Evolutionary conservation across 2,113 vertebrate species (phyloP), one percentile per base, ranked within the genome.

Genomic region (Speoplatyrhinus poulsoni): DNA sequence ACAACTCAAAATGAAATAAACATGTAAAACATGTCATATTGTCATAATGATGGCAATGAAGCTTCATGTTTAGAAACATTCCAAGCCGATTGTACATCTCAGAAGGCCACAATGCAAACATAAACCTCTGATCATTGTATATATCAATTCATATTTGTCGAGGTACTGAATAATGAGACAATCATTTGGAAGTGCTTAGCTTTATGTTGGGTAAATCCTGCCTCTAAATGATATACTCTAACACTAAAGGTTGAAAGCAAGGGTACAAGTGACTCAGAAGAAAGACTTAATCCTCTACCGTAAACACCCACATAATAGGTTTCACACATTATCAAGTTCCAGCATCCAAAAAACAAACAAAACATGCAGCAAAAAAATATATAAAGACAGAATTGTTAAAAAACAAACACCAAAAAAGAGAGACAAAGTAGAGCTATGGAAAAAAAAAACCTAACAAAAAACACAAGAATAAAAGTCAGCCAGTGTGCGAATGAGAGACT

Each of bases 121-220:
- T 26, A 26, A 26, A 26, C 1, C 26, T 26, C 26, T 26, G 26
- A 26, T 26, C 26, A 26, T 26, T 26, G 26, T 26, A 26, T 26
- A 26, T 26, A 26, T 3, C 26, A 76, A 17, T 65, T 33, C 61
- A 46, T 26, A 26, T 46, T 70, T 12, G 55, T 15, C 0, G 68
- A 89, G 80, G 79, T 76, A 81, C 78, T 49, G 48, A 65, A 71
- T 17, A 64, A 56, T 55, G 26, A 41, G 61, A 52, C 58, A 32
- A 60, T 67, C 57, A 10, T 52, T 10, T 8, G 78, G 49, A 87
- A 87, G 83, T 86, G 86, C 86, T 89, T 79, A 82, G 76, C 69
- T 78, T 55, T 73, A 16, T 55, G 13, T 12, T 16, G 32, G 10
- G 53, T 72, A 62, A 50, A 56, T n/a, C 46, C 15, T 6, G 60